Base-by-base conservation (phyloP, 2,797 vertebrate species). In the Tapera naevia region DNA sequence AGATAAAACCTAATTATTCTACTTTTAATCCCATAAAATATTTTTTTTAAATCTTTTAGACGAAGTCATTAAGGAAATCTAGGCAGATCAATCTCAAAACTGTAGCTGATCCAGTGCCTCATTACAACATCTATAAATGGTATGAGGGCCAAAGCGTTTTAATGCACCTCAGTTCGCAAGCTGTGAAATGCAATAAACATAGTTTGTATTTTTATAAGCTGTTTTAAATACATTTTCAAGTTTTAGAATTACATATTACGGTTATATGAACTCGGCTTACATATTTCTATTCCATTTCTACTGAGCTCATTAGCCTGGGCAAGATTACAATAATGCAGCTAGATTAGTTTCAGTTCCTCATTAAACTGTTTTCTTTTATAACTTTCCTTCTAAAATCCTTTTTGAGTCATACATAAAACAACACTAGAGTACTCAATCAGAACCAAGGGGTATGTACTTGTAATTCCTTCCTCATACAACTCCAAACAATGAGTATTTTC, bases 211-310 rank as follows among this genome's bases (percentile, higher is more conserved):
- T 86, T 70, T 73, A 48, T 48, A 70, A 89, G 71, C 23, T 82
- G 22, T 80, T 84, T 94, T 73, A 89, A 92, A 81, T 58, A 87
- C 14, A 46, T 37, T 32, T 91, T 82, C 39, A 76, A 61, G 32
- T 48, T 92, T 85, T 73, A 74, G 30, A 80, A 66, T 33, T 2
- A 10, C 14, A 6, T 41, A 61, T 56, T 78, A 82, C 6, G 16
- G 48, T 73, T 83, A 53, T 10, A 76, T 30, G 22, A 88, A 88
- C 43, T 80, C 24, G 21, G 46, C 27, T 66, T 76, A 51, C 33
- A 25, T 19, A 91, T 66, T 93, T 82, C 56, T 33, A 30, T 16
- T 56, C 4, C 1, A n/a, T 46, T 91, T 76, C 71, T 69, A 48
- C 13, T 45, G 17, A 0, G 1, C 27, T 87, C 37, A 76, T 85